These are phyloP conservation scores for Geodia barretti DNA, from an alignment of 37 sponge, comb jelly and placozoan species.

Conservation along the genomic window DNA sequence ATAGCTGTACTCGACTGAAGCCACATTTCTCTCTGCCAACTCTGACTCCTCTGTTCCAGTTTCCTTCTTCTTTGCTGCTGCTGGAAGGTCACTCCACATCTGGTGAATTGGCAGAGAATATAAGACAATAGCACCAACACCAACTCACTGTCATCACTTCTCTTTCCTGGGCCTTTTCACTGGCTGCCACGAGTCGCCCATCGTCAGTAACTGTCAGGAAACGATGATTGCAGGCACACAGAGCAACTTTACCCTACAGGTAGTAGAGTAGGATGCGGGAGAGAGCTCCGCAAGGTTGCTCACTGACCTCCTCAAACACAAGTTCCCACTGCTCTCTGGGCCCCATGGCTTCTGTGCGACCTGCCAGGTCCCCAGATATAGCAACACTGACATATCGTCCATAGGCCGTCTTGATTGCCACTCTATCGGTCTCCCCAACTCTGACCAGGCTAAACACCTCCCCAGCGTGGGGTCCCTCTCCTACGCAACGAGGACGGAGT, in stretches of 20 bases:
- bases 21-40: background rate
- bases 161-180: slow-evolving; percentile 66
- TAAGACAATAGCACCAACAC: no score
- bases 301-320: slow-evolving; percentile 77
- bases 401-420: slow-evolving; percentile 81
- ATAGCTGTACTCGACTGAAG: slow-evolving; percentile 39
- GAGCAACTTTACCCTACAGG: slow-evolving; percentile 71
- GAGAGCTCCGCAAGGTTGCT: background rate
- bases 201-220: slow-evolving; percentile 65
- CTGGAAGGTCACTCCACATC: slow-evolving; percentile 24
- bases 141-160: slow-evolving; percentile 69
- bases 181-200: slow-evolving; percentile 51
- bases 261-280: background rate
- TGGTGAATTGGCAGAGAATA: no score
- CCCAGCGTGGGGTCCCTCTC: slow-evolving; percentile 57
- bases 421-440: slow-evolving; percentile 59
- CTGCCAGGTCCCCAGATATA: slow-evolving; percentile 70
- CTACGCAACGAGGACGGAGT: background rate
- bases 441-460: slow-evolving; percentile 76
- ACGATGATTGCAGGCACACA: slow-evolving; percentile 75
- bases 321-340: slow-evolving; percentile 83
- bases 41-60: slow-evolving; percentile 33
- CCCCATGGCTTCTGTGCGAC: slow-evolving; percentile 76
- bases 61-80: slow-evolving; percentile 7
- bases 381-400: slow-evolving; percentile 72